phyloP scores from a whole-genome alignment of 2,888 invertebrate species.

The Siphonodentalium dalli region DNA sequence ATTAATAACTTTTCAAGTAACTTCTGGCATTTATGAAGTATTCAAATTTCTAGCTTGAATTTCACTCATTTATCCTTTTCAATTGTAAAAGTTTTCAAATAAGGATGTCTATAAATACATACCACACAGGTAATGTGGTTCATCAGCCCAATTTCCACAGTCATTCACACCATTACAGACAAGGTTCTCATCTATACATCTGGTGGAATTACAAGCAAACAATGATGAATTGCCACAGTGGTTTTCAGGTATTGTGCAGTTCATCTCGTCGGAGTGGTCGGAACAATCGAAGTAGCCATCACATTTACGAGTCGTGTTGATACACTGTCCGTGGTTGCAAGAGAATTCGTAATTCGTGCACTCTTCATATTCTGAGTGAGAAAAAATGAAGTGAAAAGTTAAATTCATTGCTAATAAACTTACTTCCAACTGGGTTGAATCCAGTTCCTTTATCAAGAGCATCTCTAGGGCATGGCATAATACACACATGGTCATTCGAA shows the following conservation, averaged over 20 bases:
- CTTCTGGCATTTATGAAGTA: too few relatives aligned
- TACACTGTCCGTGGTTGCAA: slow-evolving; percentile 75
- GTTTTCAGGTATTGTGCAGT: slow-evolving; percentile 33
- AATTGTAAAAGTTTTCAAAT: too few relatives aligned
- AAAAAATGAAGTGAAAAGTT: background rate
- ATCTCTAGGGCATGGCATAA: too few relatives aligned
- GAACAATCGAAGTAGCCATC: slow-evolving; percentile 70
- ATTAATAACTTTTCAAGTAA: too few relatives aligned
- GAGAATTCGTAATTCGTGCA: slow-evolving; percentile 74
- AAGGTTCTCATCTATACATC: slow-evolving; percentile 43
- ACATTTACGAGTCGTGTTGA: slow-evolving; percentile 74
- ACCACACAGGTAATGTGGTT: slow-evolving; percentile 48
- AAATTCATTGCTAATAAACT: background rate
- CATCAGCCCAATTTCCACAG: slow-evolving; percentile 55
- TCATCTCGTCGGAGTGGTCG: slow-evolving; percentile 48
- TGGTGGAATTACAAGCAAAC: slow-evolving; percentile 44
- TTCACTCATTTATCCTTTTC: too few relatives aligned
- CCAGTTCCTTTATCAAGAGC: too few relatives aligned
- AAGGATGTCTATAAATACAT: too few relatives aligned
- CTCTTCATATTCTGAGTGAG: slow-evolving; percentile 15
- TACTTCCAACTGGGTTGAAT: too few relatives aligned
- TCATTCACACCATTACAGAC: slow-evolving; percentile 47
- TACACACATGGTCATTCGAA: too few relatives aligned
- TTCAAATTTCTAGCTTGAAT: too few relatives aligned
- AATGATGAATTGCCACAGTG: slow-evolving; percentile 29